Evolutionary conservation across 2,797 vertebrate genomes (phyloP), one percentile per base, ranked within the genome.

Genomic region (Sphaeramia orbicularis): DNA sequence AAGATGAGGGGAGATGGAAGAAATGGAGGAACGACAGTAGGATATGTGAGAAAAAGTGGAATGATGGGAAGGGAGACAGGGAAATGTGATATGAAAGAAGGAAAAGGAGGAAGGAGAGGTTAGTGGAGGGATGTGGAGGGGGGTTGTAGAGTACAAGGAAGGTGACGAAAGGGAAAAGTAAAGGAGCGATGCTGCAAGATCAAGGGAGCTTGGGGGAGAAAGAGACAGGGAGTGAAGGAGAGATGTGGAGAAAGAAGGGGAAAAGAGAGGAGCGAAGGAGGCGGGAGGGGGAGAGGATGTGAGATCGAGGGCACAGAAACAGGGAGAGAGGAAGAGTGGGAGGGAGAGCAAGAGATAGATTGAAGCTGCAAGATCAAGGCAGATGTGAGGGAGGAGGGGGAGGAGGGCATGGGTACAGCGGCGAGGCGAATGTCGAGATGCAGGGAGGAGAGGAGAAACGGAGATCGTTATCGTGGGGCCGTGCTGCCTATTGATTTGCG

Each of bases 401-500:
- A 62, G 69, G 57, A 62, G 41, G 53, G 66, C 56, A 63, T 1
- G 58, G 76, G 60, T 58, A 43, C 52, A 72, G 81, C 35, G 53
- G 59, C 18, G 61, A 74, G 56, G 78, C 61, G 60, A 78, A 83
- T 77, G 78, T 77, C 83, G 73, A 76, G 76, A 86, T 47, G 84
- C 66, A 76, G 80, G 79, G 83, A 83, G 80, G 80, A 89, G 84
- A 80, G 72, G 79, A 79, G 74, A 80, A 86, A 78, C 65, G 71
- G 76, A 86, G 85, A 86, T 85, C 78, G 86, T 91, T 91, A 91
- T 87, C 73, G 66, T 19, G n/a, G 71, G 83, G 86, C 81, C 50
- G 84, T 69, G 84, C 79, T 80, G 86, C 80, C 85, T 86, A 90
- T 90, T 79, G 91, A 92, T 91, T 86, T 82, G 86, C 65, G 62